Base-by-base conservation (phyloP, 2,888 invertebrate genomes). In the Eulithis testata region DNA sequence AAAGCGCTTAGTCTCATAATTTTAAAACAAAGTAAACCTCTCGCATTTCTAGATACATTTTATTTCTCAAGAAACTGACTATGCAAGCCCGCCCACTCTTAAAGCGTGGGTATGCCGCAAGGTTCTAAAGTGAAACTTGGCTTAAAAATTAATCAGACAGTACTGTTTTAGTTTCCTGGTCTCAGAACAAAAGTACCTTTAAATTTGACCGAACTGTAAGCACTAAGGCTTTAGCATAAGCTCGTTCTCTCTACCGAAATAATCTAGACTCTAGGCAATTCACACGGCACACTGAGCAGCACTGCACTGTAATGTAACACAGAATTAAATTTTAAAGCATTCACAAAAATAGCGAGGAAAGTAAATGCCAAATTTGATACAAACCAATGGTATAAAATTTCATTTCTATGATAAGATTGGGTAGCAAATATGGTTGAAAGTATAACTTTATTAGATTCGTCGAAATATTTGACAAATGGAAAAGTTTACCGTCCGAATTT, bases 231-330 rank as follows among this genome's bases (percentile, higher is more conserved):
- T 40, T 63, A 68, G 57, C 50, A 66, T 60, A 40, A 59, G 40
- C 69, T 12, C 45, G 52, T 57, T 52, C 36, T 43, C 60, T 54
- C 60, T 54, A 44, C 60, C 14, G 49, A 61, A 21, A 58, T 65
- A 65, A 54, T 58, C 44, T 65, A 65, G 49, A 53, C 43, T 31
- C 27, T 61, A 70, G 65, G 47, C 12, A 59, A 67, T 63, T 53
- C 52, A 69, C 73, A 50, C 51, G 60, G 62, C 69, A 69, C 73
- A 65, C 63, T 64, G 52, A 65, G 55, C 54, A 70, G 57, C 61
- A 66, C 63, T 54, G 70, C 71, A 73, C 70, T 55, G 71, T 69
- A 73, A 68, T 58, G 45, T 66, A 70, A 65, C 63, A 68, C 31
- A 50, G 11, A 60, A 55, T 55, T 59, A 57, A 69, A 50, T 60